Conservation (phyloP, 2,797 vertebrate genomes). For the Sternotherus odoratus region DNA sequence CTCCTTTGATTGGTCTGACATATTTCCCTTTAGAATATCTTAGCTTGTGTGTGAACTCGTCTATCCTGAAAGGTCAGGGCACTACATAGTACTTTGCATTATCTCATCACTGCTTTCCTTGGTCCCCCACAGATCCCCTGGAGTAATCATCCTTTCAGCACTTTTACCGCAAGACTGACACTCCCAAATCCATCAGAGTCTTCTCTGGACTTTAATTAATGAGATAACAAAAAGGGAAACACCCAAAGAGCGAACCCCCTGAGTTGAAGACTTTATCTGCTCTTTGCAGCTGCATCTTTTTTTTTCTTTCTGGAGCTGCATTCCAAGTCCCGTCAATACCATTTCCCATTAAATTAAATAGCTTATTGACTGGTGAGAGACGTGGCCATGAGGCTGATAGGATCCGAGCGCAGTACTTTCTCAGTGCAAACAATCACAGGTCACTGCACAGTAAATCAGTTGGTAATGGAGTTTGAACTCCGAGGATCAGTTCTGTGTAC, state of each 20-base stretch:
- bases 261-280: conserved; percentile 94
- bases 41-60: background rate
- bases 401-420: conserved; percentile 80
- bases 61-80: conserved; percentile 28
- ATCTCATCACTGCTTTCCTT: background rate
- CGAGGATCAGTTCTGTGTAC: conserved; percentile 81
- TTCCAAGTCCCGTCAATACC: conserved; percentile 91
- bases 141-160: conserved; percentile 51
- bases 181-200: conserved; percentile 37
- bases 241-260: conserved; percentile 83
- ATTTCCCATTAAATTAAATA: conserved; percentile 97
- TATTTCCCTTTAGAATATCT: background rate
- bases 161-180: background rate
- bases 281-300: conserved; percentile 87
- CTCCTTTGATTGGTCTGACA: background rate
- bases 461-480: conserved; percentile 89
- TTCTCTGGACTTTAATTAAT: conserved; percentile 62
- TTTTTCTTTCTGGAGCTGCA: conserved; percentile 73
- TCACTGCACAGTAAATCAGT: conserved; percentile 91
- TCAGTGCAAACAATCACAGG: conserved; percentile 84
- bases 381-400: conserved; percentile 83
- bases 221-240: conserved; percentile 72
- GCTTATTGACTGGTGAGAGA: conserved; percentile 95
- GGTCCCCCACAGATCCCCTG: background rate
- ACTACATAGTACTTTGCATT: background rate